Base-by-base conservation (phyloP, 1,140 invertebrate genomes). In the Calliphora vicina region DNA sequence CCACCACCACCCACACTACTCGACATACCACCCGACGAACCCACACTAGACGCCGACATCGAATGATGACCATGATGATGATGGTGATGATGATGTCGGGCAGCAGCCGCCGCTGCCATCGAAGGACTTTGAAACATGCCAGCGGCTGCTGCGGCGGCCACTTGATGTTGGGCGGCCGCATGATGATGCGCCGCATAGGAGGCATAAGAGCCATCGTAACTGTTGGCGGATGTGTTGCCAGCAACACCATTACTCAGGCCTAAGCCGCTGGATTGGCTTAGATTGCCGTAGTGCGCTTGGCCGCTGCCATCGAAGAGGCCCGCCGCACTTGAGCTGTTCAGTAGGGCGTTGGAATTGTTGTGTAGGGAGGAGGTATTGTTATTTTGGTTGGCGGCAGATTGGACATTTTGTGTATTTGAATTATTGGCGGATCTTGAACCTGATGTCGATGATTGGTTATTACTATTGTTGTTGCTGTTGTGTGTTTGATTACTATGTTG, bases 261-360 rank as follows among this genome's bases (percentile, higher is more conserved):
- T 26, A 82, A 76, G 61, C 83, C 81, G 17, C 74, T n/a, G 0
- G 71, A 73, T 23, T 67, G 61, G 9, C n/a, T 20, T 23, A 67
- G 10, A 27, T 82, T 82, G 71, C 87, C 87, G 25, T 89, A 89
- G 50, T 89, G 87, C 71, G 88, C 85, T 83, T 89, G 88, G n/a
- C 88, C 88, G 25, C 87, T 88, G 43, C 88, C 87, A 80, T 90
- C 87, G 84, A 90, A 90, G 13, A 90, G 82, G 13, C 88, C 88
- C 1, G 74, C n/a, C 8, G 35, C 73, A 76, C 35, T 78, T 3
- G 80, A 71, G 13, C 71, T 43, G 25, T 83, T 81, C 1, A 82
- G 72, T 6, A 81, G 67, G 45, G 85, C 82, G 84, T 86, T 83
- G 86, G 86, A 80, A 89, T 86, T 86, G 27, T 73, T 35, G 26